Conservation (phyloP, 1,140 invertebrate genomes). For the Coenobita brevimanus region DNA sequence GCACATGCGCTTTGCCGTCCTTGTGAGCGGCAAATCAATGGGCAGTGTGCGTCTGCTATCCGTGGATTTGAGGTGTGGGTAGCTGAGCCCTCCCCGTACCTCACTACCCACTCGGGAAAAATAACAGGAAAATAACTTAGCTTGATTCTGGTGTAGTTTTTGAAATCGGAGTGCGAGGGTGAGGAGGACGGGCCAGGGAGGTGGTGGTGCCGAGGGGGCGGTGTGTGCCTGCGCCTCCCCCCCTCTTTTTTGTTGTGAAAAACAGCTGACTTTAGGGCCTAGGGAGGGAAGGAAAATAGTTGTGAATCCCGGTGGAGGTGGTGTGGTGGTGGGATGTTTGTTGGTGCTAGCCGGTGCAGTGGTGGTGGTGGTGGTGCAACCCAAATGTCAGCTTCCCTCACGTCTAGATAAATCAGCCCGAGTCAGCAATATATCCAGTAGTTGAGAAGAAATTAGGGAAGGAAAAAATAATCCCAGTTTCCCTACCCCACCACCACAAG, state of each 20-base stretch:
- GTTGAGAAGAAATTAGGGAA: no score
- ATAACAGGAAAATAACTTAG: constrained; percentile 34
- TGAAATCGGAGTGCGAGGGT: background rate
- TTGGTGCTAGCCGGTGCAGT: no score
- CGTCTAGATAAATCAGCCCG: no score
- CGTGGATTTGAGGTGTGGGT: constrained; percentile 53
- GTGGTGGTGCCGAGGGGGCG: constrained; percentile 36
- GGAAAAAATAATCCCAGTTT: no score
- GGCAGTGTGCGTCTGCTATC: constrained; percentile 63
- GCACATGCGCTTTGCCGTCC: constrained; percentile 56
- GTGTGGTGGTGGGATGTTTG: no score
- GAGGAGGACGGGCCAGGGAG: constrained; percentile 2
- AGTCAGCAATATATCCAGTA: no score
- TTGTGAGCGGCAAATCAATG: constrained; percentile 56
- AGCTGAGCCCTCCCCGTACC: constrained; percentile 45
- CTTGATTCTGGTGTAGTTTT: constrained; percentile 34
- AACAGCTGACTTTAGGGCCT: no score
- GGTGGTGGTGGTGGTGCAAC: no score
- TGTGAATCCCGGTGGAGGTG: no score
- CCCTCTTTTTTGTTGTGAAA: background rate
- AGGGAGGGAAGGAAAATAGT: no score
- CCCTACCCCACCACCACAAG: no score
- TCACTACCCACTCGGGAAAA: constrained; percentile 51
- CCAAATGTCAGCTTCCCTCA: no score
- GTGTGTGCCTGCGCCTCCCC: background rate